These are phyloP conservation scores for Tauraco erythrolophus DNA, from an alignment of 2,113 vertebrate species.

Conservation along the genomic window DNA sequence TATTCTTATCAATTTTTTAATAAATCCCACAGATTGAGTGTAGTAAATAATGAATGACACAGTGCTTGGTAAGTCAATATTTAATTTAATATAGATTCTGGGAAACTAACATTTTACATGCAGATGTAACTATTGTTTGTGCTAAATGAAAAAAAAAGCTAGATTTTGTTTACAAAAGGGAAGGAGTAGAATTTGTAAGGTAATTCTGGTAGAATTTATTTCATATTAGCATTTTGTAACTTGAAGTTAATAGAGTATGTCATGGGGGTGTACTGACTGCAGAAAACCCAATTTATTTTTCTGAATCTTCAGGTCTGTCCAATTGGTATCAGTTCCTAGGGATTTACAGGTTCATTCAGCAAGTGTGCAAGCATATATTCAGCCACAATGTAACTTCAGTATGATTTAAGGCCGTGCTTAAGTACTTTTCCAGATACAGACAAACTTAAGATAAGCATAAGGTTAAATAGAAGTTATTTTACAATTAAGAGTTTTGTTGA, in stretches of 20 bases:
- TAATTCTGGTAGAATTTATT: background rate
- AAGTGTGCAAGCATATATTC: background rate
- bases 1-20: constrained; percentile 72
- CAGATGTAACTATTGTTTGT: constrained; percentile 22
- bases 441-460: background rate
- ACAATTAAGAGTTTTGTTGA: background rate
- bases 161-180: background rate
- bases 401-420: background rate
- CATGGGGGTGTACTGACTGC: background rate
- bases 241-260: background rate
- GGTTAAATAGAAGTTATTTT: background rate
- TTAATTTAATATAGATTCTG: constrained; percentile 73
- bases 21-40: constrained; percentile 73
- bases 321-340: background rate
- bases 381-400: background rate
- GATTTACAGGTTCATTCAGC: background rate
- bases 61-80: constrained; percentile 74
- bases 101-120: constrained; percentile 58
- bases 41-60: constrained; percentile 77
- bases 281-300: background rate
- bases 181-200: background rate
- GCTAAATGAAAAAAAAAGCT: background rate
- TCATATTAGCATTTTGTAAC: background rate
- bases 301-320: background rate
- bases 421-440: background rate